Base-by-base conservation (phyloP, 2,797 vertebrate genomes). In the Tympanoctomys barrerae region DNA sequence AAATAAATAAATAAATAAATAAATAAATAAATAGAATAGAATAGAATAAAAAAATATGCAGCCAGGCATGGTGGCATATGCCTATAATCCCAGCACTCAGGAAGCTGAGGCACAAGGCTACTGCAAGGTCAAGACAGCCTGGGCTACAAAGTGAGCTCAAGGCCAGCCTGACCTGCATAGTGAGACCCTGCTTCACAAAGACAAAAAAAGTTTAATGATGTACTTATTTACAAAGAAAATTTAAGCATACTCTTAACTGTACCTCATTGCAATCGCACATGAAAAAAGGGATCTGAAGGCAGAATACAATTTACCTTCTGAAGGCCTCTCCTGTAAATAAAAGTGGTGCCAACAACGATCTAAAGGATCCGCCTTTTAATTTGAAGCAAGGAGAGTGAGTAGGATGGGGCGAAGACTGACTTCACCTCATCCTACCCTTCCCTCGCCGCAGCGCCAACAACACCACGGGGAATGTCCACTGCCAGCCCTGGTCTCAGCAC, bases 211-310 rank as follows among this genome's bases (percentile, higher is more conserved):
- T 22, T 22, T 59, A 59, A n/a, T n/a, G 87, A 71, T 82, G 59
- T 85, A 7, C 46, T 84, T 96, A 92, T 93, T 87, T 49, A 39
- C 54, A 2, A 14, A 62, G 36, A 81, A 90, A 95, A 90, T 31
- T 59, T 68, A 92, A 54, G 52, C 52, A 62, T 24, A 61, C 61
- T 77, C 33, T 82, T 87, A 94, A 77, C 73, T 39, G 24, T 39
- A 85, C 24, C 31, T 31, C 75, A 95, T 4, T 91, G 82, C 39
- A 89, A 52, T 64, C 68, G 95, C 42, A 80, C 92, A 73, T 18
- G 78, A 59, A 39, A 93, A 73, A 86, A 54, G 24, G 10, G 73
- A 96, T 75, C 33, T 80, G 77, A 91, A 95, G 39, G 54, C 52
- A 96, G 26, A 31, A 33, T 9, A 71, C 26, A 82, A 89, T 66